Conservation (phyloP, 2,888 invertebrate species). For the Boloria selene region DNA sequence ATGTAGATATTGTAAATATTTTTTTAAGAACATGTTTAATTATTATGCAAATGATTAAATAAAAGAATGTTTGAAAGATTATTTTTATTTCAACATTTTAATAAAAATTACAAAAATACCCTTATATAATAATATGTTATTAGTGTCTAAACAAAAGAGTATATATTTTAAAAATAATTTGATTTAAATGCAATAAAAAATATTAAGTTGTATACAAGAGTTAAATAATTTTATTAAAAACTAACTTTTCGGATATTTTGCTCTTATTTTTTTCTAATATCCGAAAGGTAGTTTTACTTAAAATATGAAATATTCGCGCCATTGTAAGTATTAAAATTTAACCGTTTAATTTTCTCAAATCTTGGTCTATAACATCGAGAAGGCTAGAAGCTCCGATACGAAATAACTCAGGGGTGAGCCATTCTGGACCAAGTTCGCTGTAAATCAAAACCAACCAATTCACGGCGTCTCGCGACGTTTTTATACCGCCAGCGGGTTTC, state of each 20-base stretch:
- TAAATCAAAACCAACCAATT: slow-evolving; percentile 93
- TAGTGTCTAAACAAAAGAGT: no score
- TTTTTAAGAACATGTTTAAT: background rate
- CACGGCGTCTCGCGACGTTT: slow-evolving; percentile 91
- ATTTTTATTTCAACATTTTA: no score
- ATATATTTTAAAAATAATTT: no score
- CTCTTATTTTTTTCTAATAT: background rate
- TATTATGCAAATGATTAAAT: slow-evolving; percentile 1
- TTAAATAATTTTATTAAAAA: no score
- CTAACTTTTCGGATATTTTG: no score
- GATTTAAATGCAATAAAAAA: no score
- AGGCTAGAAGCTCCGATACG: slow-evolving; percentile 97
- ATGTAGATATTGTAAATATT: slow-evolving; percentile 24
- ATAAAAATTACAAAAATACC: no score
- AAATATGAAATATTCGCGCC: background rate
- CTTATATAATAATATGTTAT: no score
- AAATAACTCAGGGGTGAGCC: slow-evolving; percentile 91
- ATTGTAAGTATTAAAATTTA: background rate
- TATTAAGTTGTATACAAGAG: no score
- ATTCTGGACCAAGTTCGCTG: slow-evolving; percentile 92
- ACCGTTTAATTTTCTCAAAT: slow-evolving; percentile 60
- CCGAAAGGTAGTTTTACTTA: no score
- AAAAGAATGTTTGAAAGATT: background rate
- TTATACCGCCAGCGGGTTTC: slow-evolving; percentile 98
- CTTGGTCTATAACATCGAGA: slow-evolving; percentile 88